A percentile compares a stretch with the other conserved stretches of the same genome.
Evolutionary conservation across 2,797 vertebrate species (phyloP).

Genomic region (Emys orbicularis): DNA sequence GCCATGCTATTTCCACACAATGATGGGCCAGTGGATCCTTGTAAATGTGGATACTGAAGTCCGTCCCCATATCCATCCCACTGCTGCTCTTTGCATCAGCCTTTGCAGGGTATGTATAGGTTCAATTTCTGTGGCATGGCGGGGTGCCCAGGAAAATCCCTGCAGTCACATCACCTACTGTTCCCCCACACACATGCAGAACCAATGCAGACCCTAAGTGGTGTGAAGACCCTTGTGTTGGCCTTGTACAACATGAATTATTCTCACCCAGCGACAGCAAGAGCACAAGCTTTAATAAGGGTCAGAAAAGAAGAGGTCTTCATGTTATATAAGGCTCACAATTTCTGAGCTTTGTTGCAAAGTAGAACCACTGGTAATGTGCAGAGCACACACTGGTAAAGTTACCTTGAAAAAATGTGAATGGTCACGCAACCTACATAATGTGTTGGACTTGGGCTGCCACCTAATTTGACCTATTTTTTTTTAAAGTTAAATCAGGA

Average conservation of each 20-base stretch:
- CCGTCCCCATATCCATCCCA: not conserved
- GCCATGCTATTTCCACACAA: not conserved
- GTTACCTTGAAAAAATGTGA: slow-evolving; percentile 60
- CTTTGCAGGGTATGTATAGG: not conserved
- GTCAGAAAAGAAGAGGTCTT: too few species aligned
- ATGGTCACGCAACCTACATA: slow-evolving; percentile 34
- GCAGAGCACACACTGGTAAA: not conserved
- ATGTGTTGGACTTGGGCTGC: slow-evolving; percentile 56
- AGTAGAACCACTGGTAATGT: too few species aligned
- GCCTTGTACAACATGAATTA: not conserved
- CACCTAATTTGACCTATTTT: slow-evolving; percentile 59
- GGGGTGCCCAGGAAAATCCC: not conserved
- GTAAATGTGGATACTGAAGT: not conserved
- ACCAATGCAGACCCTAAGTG: not conserved
- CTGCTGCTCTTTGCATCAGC: not conserved
- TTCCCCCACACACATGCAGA: not conserved
- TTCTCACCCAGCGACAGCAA: not conserved
- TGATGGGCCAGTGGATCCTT: not conserved
- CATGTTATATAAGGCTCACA: too few species aligned
- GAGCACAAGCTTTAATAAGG: too few species aligned
- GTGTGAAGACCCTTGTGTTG: not conserved
- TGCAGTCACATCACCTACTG: not conserved
- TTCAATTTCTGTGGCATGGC: not conserved
- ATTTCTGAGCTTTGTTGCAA: too few species aligned
- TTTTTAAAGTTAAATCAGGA: not conserved